Base-by-base conservation (phyloP, 2,113 vertebrate species). In the Blennius ocellaris region DNA sequence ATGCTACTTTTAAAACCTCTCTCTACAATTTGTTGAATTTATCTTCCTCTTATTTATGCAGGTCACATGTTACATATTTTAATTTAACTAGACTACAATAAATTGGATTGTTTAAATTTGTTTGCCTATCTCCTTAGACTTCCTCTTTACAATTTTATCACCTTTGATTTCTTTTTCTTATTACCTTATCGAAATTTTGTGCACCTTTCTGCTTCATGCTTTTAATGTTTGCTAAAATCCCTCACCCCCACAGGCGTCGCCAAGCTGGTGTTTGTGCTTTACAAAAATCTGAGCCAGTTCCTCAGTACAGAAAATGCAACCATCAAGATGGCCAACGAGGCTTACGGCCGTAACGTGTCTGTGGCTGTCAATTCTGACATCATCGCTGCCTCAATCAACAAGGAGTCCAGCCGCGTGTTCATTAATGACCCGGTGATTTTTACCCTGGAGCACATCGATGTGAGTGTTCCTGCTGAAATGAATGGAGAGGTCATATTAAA, bases 311-410 rank as follows among this genome's bases (percentile, higher is more conserved):
- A 99, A 75, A 99, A 99, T 1, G 95, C 97, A 56, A 99, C 97
- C 54, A 96, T 99, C 80, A 98, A 96, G 89, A 90, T 97, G 58
- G 94, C 94, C 68, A 93, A 94, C 0, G 96, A 99, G 58, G 92
- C 94, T 4, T 90, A 85, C 1, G 94, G 96, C 38, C 95, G 95
- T 50, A 99, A 99, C 69, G 94, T 94, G 86, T 96, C 97, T 0
- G 96, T 99, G 11, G 96, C 96, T 0, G 97, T 99, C 84, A 99
- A 99, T 86, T 99, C 98, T 0, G 96, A 98, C 74, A 95, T 99
- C 94, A 97, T 99, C 38, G 96, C 98, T 0, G 97, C 98, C 61
- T 99, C 98, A 2, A 97, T 99, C 93, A 99, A 99, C 93, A 99
- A 99, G 84, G 97, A 99, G 91, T 99, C 97, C 50, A 99, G 97